Evolutionary conservation across 2,113 vertebrate species (phyloP), one percentile per base, ranked within the genome.

Genomic region (Gnathochromis pfefferi): DNA sequence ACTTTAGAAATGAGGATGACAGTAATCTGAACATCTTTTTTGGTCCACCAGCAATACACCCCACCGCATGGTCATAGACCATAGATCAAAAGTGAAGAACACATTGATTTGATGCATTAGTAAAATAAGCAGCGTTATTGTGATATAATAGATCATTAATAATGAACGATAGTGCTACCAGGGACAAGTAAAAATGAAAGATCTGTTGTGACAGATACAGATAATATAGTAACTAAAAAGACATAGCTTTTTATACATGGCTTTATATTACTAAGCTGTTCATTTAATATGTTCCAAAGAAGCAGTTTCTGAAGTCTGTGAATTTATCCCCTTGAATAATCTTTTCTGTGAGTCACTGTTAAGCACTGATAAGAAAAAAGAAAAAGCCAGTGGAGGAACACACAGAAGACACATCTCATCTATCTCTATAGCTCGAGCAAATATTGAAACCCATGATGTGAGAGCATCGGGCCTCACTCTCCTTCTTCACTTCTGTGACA

Each of bases 361-460:
- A 63, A 85, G 84, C 81, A 45, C 85, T 53, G 55, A 82, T 85
- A 73, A 12, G 58, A 63, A 58, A 86, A 83, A 63, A 83, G 49
- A 65, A 42, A 54, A 83, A 92, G 23, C 12, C 85, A 58, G 84
- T 42, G 83, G 81, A 93, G 86, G 75, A 88, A 51, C 87, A 57
- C 86, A 81, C 28, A 79, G 54, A 75, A 84, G 83, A 94, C 70
- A 60, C 80, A 73, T 85, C 54, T 38, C 91, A 94, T 95, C 91
- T 40, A 91, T 94, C 93, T 93, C 81, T 83, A 94, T 94, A 90
- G 88, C 87, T 85, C 33, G 57, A 85, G 88, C 89, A 92, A 90
- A 91, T 92, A 95, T 93, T 87, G 93, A 90, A 93, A 86, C 35
- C 45, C 49, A 70, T 92, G 90, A 90, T 93, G 63, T 86, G 89